Conservation (phyloP, 2,797 vertebrate species). For the Remorina albescens region DNA sequence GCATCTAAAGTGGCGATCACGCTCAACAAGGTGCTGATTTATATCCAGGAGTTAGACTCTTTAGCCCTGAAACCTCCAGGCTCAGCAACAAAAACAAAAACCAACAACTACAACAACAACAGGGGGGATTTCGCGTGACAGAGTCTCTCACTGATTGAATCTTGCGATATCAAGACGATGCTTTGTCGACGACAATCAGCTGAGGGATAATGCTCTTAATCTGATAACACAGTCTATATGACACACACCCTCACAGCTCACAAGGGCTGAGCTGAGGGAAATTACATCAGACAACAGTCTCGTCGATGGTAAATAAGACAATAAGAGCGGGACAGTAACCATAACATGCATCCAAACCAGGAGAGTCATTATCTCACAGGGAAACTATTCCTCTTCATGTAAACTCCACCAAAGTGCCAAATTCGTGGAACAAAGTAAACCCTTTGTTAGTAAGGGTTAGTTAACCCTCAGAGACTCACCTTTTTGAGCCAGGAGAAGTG, state of each 20-base stretch:
- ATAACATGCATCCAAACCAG: slow-evolving; percentile 24
- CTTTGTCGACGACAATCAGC: slow-evolving; percentile 59
- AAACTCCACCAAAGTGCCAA: not conserved
- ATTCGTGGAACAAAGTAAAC: too few relatives aligned
- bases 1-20: not conserved
- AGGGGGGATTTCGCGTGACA: not conserved
- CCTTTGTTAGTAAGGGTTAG: too few relatives aligned
- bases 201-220: slow-evolving; percentile 56
- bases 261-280: slow-evolving; percentile 38
- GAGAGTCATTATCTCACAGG: slow-evolving; percentile 1
- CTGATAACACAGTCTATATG: slow-evolving; percentile 51
- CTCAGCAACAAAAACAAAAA: slow-evolving; percentile 3
- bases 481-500: slow-evolving; percentile 96
- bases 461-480: slow-evolving; percentile 87
- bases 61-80: not conserved
- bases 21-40: not conserved
- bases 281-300: slow-evolving; percentile 46
- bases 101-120: too few relatives aligned
- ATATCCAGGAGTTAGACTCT: not conserved
- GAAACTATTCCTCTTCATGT: not conserved
- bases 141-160: slow-evolving; percentile 48
- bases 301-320: slow-evolving; percentile 42
- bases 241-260: slow-evolving; percentile 7
- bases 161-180: slow-evolving; percentile 39
- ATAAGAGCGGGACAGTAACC: slow-evolving; percentile 50